Base-by-base conservation (phyloP, 2,888 invertebrate genomes). In the Lissonota sp. region DNA sequence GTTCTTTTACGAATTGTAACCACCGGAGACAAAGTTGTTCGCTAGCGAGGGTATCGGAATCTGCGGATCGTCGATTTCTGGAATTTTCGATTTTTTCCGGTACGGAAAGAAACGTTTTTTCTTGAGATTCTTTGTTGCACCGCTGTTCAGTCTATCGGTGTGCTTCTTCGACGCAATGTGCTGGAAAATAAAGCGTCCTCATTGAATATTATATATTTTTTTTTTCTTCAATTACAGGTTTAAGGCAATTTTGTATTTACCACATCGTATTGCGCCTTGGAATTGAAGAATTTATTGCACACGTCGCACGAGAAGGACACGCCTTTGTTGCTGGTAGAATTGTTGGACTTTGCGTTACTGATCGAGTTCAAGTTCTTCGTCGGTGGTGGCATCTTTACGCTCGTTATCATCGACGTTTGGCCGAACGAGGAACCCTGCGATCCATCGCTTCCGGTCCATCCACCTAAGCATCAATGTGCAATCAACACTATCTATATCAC, bases 401-500 rank as follows among this genome's bases (percentile, higher is more conserved):
- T 71, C 51, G 70, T 8, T 8, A 67, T 63, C 7, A 37, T 26
- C 26, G 75, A 80, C 1, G 80, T 55, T 14, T 78, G 58, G 49
- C 84, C 78, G 73, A 85, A 39, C 10, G 85, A 67, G 64, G 76
- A 78, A 62, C 85, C 80, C 79, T 85, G 84, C 57, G 83, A 83
- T 79, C 84, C 86, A 74, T 85, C 88, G 85, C 57, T 78, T 40
- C 63, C 80, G 77, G 79, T 80, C 90, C 90, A 89, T 74, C 86
- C 90, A 92, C 92, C 92, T 92, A 91, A 90, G 92, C 92, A 92
- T 91, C 88, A 92, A 92, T 92, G 92, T 91, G 88, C 88, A 90
- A 93, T 93, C 93, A 93, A 93, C 90, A 92, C 93, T 93, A 93
- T 93, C 92, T 93, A 92, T 93, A 93, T 93, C 93, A 92, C 93